These are phyloP conservation scores for Colletes collaris DNA, from an alignment of 2,888 invertebrate genomes.

Conservation along the genomic window DNA sequence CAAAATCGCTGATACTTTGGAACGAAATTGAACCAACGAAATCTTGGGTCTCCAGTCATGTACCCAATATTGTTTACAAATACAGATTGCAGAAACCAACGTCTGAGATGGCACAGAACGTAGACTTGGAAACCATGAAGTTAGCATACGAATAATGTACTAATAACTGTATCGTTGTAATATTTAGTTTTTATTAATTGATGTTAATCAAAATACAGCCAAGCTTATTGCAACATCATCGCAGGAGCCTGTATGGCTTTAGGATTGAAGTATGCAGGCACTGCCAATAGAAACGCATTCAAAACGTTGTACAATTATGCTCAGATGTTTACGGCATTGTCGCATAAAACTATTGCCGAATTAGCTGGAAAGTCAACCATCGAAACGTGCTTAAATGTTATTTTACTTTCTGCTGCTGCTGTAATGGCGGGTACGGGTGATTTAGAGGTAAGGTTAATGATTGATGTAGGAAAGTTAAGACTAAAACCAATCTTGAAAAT, in stretches of 20 bases:
- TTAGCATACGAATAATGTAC: conserved; percentile 81
- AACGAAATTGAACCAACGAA: conserved; percentile 91
- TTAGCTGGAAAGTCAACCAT: conserved; percentile 95
- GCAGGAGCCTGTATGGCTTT: conserved; percentile 97
- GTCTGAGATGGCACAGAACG: conserved; percentile 85
- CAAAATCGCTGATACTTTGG: conserved; percentile 95
- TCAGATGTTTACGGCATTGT: conserved; percentile 87
- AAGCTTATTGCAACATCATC: conserved; percentile 98
- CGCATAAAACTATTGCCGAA: conserved; percentile 90
- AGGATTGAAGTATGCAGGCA: conserved; percentile 96
- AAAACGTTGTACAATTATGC: conserved; percentile 90
- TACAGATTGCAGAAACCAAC: conserved; percentile 91
- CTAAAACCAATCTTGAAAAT: too few species aligned
- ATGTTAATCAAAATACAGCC: conserved; percentile 84
- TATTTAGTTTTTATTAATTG: conserved; percentile 35
- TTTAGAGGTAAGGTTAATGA: conserved; percentile 84
- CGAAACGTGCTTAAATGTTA: conserved; percentile 94
- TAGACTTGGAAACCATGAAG: conserved; percentile 98
- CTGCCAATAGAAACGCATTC: conserved; percentile 92
- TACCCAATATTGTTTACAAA: conserved; percentile 90
- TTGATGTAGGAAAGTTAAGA: too few species aligned
- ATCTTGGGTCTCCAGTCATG: conserved; percentile 93
- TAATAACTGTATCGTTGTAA: conserved; percentile 8
- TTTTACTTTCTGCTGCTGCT: conserved; percentile 92
- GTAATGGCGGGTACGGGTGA: conserved; percentile 99